A percentile compares a stretch with the other conserved stretches of the same genome.
Conservation (phyloP, 2,888 invertebrate species). For the Melanargia galathea region DNA sequence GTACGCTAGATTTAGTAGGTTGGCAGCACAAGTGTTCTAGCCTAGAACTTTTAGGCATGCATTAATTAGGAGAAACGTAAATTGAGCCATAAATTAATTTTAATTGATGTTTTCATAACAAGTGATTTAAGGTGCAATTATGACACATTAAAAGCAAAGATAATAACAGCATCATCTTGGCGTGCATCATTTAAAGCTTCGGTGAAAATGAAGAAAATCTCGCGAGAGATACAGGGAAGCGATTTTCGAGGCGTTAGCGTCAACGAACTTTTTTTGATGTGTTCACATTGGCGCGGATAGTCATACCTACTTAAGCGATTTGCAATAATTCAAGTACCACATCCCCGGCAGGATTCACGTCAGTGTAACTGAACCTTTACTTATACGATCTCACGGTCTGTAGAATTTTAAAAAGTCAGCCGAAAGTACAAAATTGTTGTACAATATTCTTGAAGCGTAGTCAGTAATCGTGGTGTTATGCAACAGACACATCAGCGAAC, state of each 20-base stretch:
- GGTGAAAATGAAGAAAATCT: too few species aligned
- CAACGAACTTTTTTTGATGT: too few species aligned
- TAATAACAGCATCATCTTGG: not conserved
- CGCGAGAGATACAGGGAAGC: too few species aligned
- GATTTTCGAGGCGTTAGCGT: too few species aligned
- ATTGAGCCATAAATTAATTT: constrained; percentile 2
- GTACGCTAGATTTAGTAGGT: constrained; percentile 7
- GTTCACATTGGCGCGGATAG: too few species aligned
- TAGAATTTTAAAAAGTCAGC: constrained; percentile 28
- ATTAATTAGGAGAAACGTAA: not conserved
- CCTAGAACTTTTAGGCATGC: not conserved
- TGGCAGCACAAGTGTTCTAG: constrained; percentile 9
- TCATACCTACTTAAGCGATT: too few species aligned
- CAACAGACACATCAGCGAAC: constrained; percentile 30
- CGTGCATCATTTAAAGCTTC: not conserved
- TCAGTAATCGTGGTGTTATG: constrained; percentile 22
- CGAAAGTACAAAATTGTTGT: constrained; percentile 14
- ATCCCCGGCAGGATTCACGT: too few species aligned
- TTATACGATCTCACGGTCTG: constrained; percentile 26
- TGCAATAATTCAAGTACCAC: too few species aligned
- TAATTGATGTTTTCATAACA: constrained; percentile 17
- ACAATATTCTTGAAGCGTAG: constrained; percentile 31
- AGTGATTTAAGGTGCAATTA: not conserved
- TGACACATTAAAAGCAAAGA: not conserved
- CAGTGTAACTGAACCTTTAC: not conserved